Evolutionary conservation across 2,888 invertebrate species (phyloP), one percentile per base, ranked within the genome.

Genomic region (Pelosia muscerda): DNA sequence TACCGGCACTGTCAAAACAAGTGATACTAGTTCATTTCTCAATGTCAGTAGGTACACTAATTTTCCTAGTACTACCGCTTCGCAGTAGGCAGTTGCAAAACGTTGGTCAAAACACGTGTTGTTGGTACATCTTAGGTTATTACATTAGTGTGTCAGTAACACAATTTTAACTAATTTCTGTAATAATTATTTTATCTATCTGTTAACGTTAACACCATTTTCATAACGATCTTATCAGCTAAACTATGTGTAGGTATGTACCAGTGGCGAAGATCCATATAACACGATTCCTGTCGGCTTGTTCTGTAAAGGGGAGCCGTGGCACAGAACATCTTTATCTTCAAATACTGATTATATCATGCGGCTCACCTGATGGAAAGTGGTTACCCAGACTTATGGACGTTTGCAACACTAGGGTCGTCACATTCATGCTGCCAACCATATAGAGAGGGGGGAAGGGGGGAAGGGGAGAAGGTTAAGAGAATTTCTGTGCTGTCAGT

Each of bases 41-140:
- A 65, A 65, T n/a, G 15, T 38, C 9, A 54, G n/a, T 23, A 11
- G 10, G 31, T 31, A 6, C 22, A 34, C 23, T 8, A 31, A 31
- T 31, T 49, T 49, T 49, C n/a, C n/a, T 9, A 49, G 49, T 19
- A 49, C 25, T n/a, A 19, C 9, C 57, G n/a, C 28, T 58, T 65
- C 49, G 10, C 19, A 25, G 57, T 49, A 58, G 38, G 31, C 26
- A 55, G 49, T 65, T 65, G 22, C 58, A 53, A 26, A 65, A 65
- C 34, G 22, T 57, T 65, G 23, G 31, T 58, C 65, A 65, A 57
- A 11, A 58, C 58, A 57, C 64, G 57, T 57, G 57, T 28, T 25
- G 19, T 10, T 60, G 60, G 34, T 56, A 62, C 23, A 54, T 55
- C 15, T 13, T 19, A 0, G 26, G 10, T 61, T n/a, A 13, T 25